phyloP scores from a whole-genome alignment of 2,888 invertebrate genomes.

The Drosophila hamatofila region DNA sequence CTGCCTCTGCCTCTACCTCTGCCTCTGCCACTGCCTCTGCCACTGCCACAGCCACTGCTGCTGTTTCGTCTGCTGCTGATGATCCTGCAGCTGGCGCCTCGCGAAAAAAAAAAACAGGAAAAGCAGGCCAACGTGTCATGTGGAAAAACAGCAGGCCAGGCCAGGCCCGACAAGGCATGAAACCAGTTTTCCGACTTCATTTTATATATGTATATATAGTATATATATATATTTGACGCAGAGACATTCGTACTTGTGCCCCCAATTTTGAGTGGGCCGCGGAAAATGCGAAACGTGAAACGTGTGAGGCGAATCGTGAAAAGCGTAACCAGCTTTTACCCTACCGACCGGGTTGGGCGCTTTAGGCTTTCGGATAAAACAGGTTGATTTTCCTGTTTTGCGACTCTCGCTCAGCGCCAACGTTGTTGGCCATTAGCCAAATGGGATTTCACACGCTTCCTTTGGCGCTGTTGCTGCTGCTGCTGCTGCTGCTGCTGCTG shows the following conservation, averaged over 20 bases:
- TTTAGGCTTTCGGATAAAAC: conserved; percentile 51
- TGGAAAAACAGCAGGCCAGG: conserved; percentile 39
- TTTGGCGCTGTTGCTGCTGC: conserved; percentile 22
- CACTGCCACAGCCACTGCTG: background rate
- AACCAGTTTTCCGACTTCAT: conserved; percentile 62
- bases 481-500: background rate
- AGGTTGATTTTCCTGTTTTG: conserved; percentile 77
- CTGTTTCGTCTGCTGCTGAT: conserved; percentile 19
- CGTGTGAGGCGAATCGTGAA: conserved; percentile 8
- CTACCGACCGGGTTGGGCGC: conserved; percentile 13
- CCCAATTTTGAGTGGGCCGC: conserved; percentile 49
- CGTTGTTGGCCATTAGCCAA: conserved; percentile 78
- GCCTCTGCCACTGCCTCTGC: background rate
- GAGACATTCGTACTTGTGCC: conserved; percentile 66
- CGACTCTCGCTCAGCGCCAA: conserved; percentile 24
- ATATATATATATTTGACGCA: conserved; percentile 23
- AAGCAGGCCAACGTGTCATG: conserved; percentile 75
- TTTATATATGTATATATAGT: background rate
- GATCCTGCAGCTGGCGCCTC: conserved; percentile 49
- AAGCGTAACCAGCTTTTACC: conserved; percentile 16
- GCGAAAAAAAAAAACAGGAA: conserved; percentile 22
- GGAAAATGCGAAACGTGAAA: conserved; percentile 54
- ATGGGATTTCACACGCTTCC: conserved; percentile 80
- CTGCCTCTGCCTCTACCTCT: background rate
- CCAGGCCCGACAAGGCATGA: conserved; percentile 43